Base-by-base conservation (phyloP, 2,888 invertebrate genomes). In the Synergus itoensis region DNA sequence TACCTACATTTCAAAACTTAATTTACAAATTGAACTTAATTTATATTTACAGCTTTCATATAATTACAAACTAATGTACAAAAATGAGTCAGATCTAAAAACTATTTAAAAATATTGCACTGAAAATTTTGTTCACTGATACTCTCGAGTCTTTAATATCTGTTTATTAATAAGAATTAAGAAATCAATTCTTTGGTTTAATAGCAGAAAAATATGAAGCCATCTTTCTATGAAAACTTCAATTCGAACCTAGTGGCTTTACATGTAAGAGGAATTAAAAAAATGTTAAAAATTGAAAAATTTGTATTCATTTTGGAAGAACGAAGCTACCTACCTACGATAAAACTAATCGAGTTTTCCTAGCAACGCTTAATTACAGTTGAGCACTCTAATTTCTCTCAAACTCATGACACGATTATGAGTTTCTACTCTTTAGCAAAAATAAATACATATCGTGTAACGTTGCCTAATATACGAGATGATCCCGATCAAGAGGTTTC, bases 361-460 rank as follows among this genome's bases (percentile, higher is more conserved):
- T 36, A 53, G 73, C n/a, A 73, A 57, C 53, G 48, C 11, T 11
- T 53, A 53, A 57, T 73, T 48, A 73, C 73, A 53, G 12, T 73
- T 73, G 73, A 73, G 73, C 73, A 73, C 40, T 48, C 48, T 69
- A 73, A 73, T 40, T 53, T 53, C n/a, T 73, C n/a, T 57, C 36
- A 53, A 57, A 73, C 18, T 73, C 73, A 4, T 40, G 73, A 48
- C 73, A 57, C 73, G 73, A 73, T 73, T 36, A 73, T 73, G 36
- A 77, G 76, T 76, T 80, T 81, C 82, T 85, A 84, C 82, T 84
- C 84, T 77, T 88, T 90, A 89, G 90, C 87, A 90, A 90, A 90
- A 90, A 90, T 90, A 90, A 90, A 88, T 87, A 28, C 28, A 28
- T 28, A 84, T 88, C 85, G 87, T 85, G 82, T 81, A 77, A 83